phyloP scores from a whole-genome alignment of 2,797 vertebrate species.

The Tarsius wallacei region DNA sequence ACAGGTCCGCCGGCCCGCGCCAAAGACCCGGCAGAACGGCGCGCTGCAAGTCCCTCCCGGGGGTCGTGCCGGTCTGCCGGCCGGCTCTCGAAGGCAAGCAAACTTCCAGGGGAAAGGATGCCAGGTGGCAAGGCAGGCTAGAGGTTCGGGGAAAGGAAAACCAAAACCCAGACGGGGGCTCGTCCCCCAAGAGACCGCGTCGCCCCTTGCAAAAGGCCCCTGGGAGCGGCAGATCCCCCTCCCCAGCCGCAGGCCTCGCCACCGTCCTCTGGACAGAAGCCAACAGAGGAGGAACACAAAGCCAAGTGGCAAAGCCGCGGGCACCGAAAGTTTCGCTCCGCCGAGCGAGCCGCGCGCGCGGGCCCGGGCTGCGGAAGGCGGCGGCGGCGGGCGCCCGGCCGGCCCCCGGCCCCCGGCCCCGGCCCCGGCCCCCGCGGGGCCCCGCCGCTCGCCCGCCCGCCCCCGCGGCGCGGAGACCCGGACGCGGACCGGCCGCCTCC shows the following conservation, averaged over 20 bases:
- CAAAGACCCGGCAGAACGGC: background rate
- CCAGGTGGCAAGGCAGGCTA: background rate
- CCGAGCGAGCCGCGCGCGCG: slow-evolving; percentile 83
- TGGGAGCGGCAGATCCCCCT: slow-evolving; percentile 43
- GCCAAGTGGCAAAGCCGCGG: slow-evolving; percentile 83
- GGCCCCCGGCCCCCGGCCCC: slow-evolving; percentile 87
- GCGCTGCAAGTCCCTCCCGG: background rate
- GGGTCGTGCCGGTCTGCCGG: too few relatives aligned
- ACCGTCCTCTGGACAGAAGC: slow-evolving; percentile 83
- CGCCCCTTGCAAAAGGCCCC: background rate
- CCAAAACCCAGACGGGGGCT: background rate
- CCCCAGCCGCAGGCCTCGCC: slow-evolving; percentile 76
- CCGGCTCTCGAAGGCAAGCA: background rate
- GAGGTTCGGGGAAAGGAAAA: background rate
- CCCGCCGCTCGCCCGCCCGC: slow-evolving; percentile 63
- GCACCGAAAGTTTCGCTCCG: slow-evolving; percentile 86
- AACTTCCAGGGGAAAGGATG: background rate
- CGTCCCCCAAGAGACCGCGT: background rate
- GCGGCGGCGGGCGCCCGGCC: slow-evolving; percentile 11
- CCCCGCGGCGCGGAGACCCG: slow-evolving; percentile 86
- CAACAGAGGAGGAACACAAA: slow-evolving; percentile 84
- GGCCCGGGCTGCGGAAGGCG: slow-evolving; percentile 76
- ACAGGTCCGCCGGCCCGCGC: background rate
- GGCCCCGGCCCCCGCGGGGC: slow-evolving; percentile 68
- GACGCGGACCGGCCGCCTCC: slow-evolving; percentile 83